A percentile compares a stretch with the other conserved stretches of the same genome.
Conservation (phyloP, 2,888 invertebrate genomes). For the Isotomurus palustris region DNA sequence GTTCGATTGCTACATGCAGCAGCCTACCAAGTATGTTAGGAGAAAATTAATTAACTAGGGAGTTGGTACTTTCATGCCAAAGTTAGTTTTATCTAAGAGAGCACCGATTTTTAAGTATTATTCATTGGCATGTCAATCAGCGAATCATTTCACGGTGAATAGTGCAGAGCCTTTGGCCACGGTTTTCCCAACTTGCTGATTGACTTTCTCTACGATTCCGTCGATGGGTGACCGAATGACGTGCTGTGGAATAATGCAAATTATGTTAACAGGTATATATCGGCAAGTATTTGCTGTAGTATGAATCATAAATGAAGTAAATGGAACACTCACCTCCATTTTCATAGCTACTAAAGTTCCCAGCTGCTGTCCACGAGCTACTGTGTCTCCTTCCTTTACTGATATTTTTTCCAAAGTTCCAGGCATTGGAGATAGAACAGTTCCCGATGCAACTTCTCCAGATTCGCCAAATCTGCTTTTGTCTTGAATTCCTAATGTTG, state of each 20-base stretch:
- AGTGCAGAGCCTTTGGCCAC: constrained; percentile 61
- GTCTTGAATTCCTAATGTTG: constrained; percentile 57
- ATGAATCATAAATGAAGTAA: not conserved
- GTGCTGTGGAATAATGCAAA: constrained; percentile 56
- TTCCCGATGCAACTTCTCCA: constrained; percentile 54
- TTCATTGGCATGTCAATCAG: no score
- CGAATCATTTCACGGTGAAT: constrained; percentile 28
- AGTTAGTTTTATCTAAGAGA: no score
- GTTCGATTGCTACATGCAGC: no score
- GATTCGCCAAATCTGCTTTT: constrained; percentile 56
- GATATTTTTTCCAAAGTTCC: constrained; percentile 88
- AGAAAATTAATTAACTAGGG: no score
- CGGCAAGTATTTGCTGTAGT: no score
- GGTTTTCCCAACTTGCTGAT: constrained; percentile 71
- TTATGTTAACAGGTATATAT: not conserved
- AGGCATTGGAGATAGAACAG: constrained; percentile 85
- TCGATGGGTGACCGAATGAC: constrained; percentile 77
- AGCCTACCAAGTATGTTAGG: no score
- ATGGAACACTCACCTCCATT: constrained; percentile 72
- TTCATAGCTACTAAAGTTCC: constrained; percentile 98
- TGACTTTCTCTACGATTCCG: constrained; percentile 68
- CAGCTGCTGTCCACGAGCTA: constrained; percentile 81
- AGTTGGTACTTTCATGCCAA: no score
- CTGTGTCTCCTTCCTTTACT: constrained; percentile 73
- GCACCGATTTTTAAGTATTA: no score